A percentile compares a stretch with the other conserved stretches of the same genome.
Evolutionary conservation across 92 coral and sea anemone genomes (phyloP).

Genomic region (Scolanthus callimorphus): DNA sequence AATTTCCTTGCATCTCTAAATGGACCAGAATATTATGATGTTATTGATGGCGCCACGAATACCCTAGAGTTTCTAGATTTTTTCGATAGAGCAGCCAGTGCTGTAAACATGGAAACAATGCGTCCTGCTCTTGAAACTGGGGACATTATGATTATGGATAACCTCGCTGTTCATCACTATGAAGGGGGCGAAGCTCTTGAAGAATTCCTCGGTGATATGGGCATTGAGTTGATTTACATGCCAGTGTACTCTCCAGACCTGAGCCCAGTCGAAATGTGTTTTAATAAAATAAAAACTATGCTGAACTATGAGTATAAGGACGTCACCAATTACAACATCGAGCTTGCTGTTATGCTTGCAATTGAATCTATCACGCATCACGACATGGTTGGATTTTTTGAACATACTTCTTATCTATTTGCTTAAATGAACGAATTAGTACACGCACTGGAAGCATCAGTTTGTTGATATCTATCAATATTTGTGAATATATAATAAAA

Average conservation of each 20-base stretch:
- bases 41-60: conserved; percentile 19
- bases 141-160: conserved; percentile 50
- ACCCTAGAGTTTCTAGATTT: conserved; percentile 16
- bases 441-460: no score
- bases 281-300: conserved; percentile 34
- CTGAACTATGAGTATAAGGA: conserved; percentile 17
- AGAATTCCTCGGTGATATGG: conserved; percentile 35
- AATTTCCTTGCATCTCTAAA: conserved; percentile 20
- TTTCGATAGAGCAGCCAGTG: conserved; percentile 26
- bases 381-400: conserved; percentile 1
- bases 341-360: neutral
- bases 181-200: conserved; percentile 52
- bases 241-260: conserved; percentile 56
- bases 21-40: conserved; percentile 21
- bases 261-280: conserved; percentile 44
- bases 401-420: conserved; percentile 1
- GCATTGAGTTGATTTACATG: conserved; percentile 35
- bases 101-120: conserved; percentile 11
- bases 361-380: neutral
- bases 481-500: no score
- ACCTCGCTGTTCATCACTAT: conserved; percentile 38
- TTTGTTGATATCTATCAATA: no score
- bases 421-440: neutral
- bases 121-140: conserved; percentile 31
- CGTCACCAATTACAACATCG: neutral